Percentiles rank a stretch among this genome's conserved stretches.
These are phyloP conservation scores for Eupeodes corollae DNA, from an alignment of 1,140 invertebrate species.

Conservation along the genomic window DNA sequence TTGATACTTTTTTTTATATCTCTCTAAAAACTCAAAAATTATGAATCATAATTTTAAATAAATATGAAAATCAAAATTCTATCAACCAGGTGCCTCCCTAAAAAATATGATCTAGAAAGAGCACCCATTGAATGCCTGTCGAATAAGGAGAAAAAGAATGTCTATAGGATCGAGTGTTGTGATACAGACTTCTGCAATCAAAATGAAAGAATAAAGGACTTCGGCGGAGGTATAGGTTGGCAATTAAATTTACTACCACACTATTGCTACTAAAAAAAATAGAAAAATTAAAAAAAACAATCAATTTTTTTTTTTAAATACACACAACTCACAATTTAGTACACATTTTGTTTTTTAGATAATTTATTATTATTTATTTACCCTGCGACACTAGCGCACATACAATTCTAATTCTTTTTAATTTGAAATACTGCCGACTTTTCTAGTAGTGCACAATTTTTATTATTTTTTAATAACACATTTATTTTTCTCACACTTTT, in stretches of 20 bases:
- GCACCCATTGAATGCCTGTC: conserved; percentile 30
- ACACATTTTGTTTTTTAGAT: not conserved
- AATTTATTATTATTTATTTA: too few species aligned
- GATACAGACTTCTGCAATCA: conserved; percentile 36
- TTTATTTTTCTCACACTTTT: too few species aligned
- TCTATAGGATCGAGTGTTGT: conserved; percentile 35
- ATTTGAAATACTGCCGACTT: too few species aligned
- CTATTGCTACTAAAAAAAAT: conserved; percentile 6
- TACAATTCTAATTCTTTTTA: too few species aligned
- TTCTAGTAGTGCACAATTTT: too few species aligned
- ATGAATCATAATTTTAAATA: too few species aligned
- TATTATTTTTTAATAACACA: too few species aligned
- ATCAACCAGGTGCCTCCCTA: conserved; percentile 23
- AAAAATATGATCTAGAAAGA: conserved; percentile 31
- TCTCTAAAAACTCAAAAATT: too few species aligned
- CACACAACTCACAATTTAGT: not conserved
- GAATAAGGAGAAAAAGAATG: conserved; percentile 21
- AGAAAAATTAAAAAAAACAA: conserved; percentile 4
- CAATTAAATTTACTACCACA: too few species aligned
- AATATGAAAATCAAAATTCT: not conserved
- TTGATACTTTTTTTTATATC: conserved; percentile 1
- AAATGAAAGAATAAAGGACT: conserved; percentile 30
- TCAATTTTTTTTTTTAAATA: too few species aligned
- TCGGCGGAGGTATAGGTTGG: conserved; percentile 27
- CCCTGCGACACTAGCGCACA: too few species aligned